Conservation (phyloP, 2,888 invertebrate genomes). For the Agrotis ipsilon region DNA sequence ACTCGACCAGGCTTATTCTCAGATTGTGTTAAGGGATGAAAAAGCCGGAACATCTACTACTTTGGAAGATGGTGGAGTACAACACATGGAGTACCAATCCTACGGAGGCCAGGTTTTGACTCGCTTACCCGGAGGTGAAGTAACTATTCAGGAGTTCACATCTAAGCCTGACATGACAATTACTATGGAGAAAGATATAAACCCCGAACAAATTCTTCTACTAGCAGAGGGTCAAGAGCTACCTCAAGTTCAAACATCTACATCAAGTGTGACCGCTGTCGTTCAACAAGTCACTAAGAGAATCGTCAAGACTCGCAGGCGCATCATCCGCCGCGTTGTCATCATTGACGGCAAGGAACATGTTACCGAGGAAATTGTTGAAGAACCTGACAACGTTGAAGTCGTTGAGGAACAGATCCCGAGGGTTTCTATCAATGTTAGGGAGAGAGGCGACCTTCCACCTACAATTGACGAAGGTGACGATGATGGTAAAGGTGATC, state of each 20-base stretch:
- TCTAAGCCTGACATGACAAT: constrained; percentile 92
- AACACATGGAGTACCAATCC: constrained; percentile 92
- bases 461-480: constrained; percentile 76
- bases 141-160: constrained; percentile 93
- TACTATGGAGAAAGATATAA: constrained; percentile 90
- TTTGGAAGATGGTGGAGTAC: constrained; percentile 92
- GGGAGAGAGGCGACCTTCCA: constrained; percentile 89
- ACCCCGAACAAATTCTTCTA: constrained; percentile 87
- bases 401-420: constrained; percentile 94
- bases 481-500: constrained; percentile 73
- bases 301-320: constrained; percentile 94
- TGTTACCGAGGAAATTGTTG: constrained; percentile 95
- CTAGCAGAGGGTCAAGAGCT: constrained; percentile 83
- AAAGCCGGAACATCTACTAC: constrained; percentile 91
- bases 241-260: constrained; percentile 91
- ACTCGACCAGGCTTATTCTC: constrained; percentile 92
- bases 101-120: constrained; percentile 93
- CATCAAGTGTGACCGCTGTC: constrained; percentile 94
- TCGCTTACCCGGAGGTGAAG: constrained; percentile 92
- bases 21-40: constrained; percentile 93
- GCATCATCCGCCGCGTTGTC: constrained; percentile 94
- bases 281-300: constrained; percentile 95
- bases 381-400: constrained; percentile 95
- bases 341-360: constrained; percentile 96
- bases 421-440: constrained; percentile 93